A percentile compares a stretch with the other conserved stretches of the same genome.
Evolutionary conservation across 2,888 invertebrate genomes (phyloP).

Genomic region (Temnothorax unifasciatus): DNA sequence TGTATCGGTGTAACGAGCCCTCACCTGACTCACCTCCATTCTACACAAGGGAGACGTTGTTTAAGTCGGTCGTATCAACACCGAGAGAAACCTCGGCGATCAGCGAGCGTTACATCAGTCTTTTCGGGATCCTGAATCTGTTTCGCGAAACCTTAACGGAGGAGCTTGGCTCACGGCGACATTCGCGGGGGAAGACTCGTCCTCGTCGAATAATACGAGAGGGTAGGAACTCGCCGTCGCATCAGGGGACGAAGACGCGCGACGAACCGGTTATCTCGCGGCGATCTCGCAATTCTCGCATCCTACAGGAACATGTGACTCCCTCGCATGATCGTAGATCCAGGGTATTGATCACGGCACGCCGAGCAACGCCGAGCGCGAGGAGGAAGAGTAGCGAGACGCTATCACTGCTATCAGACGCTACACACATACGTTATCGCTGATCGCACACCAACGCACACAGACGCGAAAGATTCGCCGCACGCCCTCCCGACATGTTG

Average conservation of each 20-base stretch:
- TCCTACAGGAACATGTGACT: too few species aligned
- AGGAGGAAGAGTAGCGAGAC: too few species aligned
- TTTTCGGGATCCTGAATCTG: constrained; percentile 17
- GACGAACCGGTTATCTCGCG: neutral
- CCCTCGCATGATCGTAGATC: neutral
- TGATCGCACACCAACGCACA: too few species aligned
- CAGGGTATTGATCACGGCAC: neutral
- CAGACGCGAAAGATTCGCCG: too few species aligned
- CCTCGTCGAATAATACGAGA: neutral
- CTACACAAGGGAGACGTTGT: neutral
- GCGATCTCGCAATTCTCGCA: neutral
- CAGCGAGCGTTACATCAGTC: constrained; percentile 57
- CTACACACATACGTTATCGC: neutral
- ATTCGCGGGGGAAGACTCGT: constrained; percentile 10
- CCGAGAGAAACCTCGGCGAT: constrained; percentile 56
- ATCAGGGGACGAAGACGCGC: neutral
- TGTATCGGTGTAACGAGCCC: constrained; percentile 16
- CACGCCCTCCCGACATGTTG: neutral
- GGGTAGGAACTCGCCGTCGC: neutral
- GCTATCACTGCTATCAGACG: too few species aligned
- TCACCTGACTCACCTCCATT: constrained; percentile 79
- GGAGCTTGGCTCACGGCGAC: constrained; percentile 10
- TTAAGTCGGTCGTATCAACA: constrained; percentile 61
- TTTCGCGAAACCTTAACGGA: constrained; percentile 62
- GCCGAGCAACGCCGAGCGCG: neutral